A percentile compares a stretch with the other conserved stretches of the same genome.
phyloP scores from a whole-genome alignment of 2,113 vertebrate genomes.

The Datnioides undecimradiatus region DNA sequence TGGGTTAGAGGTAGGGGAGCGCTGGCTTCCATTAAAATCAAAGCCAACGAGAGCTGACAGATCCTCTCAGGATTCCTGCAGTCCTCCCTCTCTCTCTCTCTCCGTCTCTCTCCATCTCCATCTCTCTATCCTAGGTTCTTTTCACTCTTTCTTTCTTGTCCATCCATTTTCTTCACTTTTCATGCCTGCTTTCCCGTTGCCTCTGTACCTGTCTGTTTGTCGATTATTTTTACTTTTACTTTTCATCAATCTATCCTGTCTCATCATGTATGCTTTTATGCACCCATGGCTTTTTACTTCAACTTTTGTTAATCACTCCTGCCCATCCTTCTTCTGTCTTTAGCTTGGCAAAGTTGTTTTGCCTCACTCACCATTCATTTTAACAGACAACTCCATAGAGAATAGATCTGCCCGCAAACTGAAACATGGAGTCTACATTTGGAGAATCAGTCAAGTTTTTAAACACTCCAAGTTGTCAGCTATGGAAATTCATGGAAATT shows the following conservation, averaged over 20 bases:
- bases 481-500: background rate
- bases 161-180: background rate
- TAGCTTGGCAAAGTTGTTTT: background rate
- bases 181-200: background rate
- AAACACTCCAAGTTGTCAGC: background rate
- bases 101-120: background rate
- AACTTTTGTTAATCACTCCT: constrained; percentile 7
- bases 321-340: background rate
- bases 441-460: constrained; percentile 5
- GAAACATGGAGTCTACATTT: constrained; percentile 39
- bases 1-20: constrained; percentile 74
- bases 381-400: background rate
- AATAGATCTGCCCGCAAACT: background rate
- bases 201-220: constrained; percentile 2
- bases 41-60: constrained; percentile 78
- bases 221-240: constrained; percentile 20
- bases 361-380: background rate
- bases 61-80: constrained; percentile 69
- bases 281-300: constrained; percentile 11
- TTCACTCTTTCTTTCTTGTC: constrained; percentile 15
- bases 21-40: constrained; percentile 83
- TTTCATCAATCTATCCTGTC: background rate
- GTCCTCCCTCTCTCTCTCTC: constrained; percentile 26
- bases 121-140: constrained; percentile 10
- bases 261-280: constrained; percentile 17